These are phyloP conservation scores for Chrysoperla carnea DNA, from an alignment of 1,140 invertebrate genomes.

Conservation along the genomic window DNA sequence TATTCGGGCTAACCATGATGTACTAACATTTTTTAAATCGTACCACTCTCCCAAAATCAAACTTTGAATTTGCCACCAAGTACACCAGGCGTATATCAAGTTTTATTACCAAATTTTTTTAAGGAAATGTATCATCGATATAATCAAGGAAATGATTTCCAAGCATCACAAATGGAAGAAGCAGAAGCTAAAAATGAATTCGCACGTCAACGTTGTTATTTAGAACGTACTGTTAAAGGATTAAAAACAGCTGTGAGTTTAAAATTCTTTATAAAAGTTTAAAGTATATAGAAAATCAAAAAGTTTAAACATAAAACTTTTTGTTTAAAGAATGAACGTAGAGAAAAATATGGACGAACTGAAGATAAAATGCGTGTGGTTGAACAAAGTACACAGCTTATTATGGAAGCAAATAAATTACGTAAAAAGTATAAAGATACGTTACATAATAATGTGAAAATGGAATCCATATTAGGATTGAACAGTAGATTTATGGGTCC, in stretches of 20 bases:
- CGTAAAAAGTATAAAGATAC: constrained; percentile 45
- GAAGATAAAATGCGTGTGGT: constrained; percentile 14
- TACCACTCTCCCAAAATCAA: no score
- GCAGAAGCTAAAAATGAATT: constrained; percentile 62
- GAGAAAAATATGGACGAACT: constrained; percentile 13
- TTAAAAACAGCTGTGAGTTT: constrained; percentile 33
- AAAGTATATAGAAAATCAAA: no score
- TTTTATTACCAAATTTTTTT: no score
- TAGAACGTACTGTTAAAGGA: constrained; percentile 51
- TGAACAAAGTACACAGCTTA: constrained; percentile 55
- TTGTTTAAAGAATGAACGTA: background rate
- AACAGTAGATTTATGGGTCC: constrained; percentile 32
- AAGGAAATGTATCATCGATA: constrained; percentile 55
- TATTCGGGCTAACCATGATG: no score
- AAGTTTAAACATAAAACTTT: no score
- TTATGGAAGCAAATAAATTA: constrained; percentile 56
- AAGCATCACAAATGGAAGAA: constrained; percentile 39
- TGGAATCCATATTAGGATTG: constrained; percentile 50
- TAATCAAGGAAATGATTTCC: constrained; percentile 44
- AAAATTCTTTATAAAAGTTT: no score
- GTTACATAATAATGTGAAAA: constrained; percentile 38
- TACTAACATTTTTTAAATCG: no score
- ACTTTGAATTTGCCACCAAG: no score
- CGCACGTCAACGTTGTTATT: constrained; percentile 55
- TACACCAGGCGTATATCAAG: no score